These are phyloP conservation scores for Holcopasites calliopsidis DNA, from an alignment of 1,140 invertebrate species.

Conservation along the genomic window DNA sequence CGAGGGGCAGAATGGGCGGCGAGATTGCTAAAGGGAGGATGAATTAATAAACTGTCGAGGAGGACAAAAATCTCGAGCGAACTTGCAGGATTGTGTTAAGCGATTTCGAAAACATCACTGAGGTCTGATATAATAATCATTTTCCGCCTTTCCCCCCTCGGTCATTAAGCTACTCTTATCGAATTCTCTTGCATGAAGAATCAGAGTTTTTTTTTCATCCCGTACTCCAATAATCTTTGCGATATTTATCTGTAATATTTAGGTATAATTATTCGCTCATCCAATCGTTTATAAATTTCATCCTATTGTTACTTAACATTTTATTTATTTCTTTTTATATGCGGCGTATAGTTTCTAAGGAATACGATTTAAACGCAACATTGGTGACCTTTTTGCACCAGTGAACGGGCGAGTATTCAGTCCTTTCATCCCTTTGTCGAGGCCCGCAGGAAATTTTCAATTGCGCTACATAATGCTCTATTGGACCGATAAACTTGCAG, in stretches of 20 bases:
- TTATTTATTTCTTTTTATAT: too few relatives aligned
- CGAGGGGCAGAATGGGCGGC: background rate
- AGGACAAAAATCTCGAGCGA: background rate
- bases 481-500: constrained; percentile 18
- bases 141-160: too few relatives aligned
- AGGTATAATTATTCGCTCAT: too few relatives aligned
- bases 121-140: background rate
- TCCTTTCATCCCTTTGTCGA: constrained; percentile 5
- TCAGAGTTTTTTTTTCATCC: too few relatives aligned
- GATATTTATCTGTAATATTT: too few relatives aligned
- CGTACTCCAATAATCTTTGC: too few relatives aligned
- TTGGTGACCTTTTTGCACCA: constrained; percentile 1
- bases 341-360: background rate
- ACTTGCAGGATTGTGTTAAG: background rate
- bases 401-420: constrained; percentile 4
- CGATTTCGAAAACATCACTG: background rate
- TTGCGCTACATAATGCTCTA: constrained; percentile 18
- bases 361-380: constrained; percentile 5
- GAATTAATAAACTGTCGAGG: background rate
- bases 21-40: background rate
- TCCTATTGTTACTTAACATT: background rate
- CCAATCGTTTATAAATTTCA: too few relatives aligned
- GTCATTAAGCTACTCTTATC: too few relatives aligned
- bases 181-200: too few relatives aligned
- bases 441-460: constrained; percentile 22